These are phyloP conservation scores for Artemisiospiza belli DNA, from an alignment of 2,113 vertebrate genomes.

Conservation along the genomic window DNA sequence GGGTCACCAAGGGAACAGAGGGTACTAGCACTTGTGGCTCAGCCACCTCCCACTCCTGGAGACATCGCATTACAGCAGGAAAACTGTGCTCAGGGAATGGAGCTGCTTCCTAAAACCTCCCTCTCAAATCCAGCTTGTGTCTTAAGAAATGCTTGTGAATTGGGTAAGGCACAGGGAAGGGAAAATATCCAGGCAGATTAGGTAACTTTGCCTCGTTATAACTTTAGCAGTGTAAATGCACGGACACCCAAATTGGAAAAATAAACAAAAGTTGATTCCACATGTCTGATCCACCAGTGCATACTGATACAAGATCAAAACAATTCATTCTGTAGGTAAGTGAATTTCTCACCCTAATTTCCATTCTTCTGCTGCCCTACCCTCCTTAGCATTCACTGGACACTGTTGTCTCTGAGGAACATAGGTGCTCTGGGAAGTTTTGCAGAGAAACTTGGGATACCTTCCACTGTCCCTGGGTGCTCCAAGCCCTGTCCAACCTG, in stretches of 20 bases:
- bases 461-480: neutral
- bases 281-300: neutral
- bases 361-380: neutral
- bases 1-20: neutral
- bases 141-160: neutral
- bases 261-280: neutral
- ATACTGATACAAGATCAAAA: neutral
- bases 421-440: neutral
- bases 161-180: neutral
- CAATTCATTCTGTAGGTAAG: neutral
- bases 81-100: rapidly evolving
- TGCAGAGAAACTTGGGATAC: neutral
- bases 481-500: neutral
- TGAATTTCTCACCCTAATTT: neutral
- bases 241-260: rapidly evolving
- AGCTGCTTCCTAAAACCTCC: neutral
- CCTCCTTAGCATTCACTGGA: neutral
- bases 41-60: rapidly evolving
- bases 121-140: neutral
- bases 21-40: neutral
- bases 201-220: neutral
- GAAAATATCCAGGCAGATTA: neutral
- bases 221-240: neutral
- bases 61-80: rapidly evolving
- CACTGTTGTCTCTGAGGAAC: neutral